phyloP scores from a whole-genome alignment of 2,888 invertebrate species.

The Antheraea assamensis region DNA sequence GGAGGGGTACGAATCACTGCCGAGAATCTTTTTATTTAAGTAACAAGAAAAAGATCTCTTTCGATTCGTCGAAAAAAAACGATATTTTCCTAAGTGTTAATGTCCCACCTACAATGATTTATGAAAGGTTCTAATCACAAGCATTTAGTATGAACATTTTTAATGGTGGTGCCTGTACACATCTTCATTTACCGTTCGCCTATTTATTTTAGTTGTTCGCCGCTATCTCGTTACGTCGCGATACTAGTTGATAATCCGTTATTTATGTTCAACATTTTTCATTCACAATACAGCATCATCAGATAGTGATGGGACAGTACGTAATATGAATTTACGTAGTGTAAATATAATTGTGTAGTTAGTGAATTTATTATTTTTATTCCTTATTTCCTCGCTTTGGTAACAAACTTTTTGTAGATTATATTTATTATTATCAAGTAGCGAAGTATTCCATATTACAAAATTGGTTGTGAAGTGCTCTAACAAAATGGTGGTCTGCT shows the following conservation, averaged over 20 bases:
- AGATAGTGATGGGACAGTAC: constrained; percentile 21
- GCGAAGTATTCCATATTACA: too few relatives aligned
- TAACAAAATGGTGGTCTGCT: too few relatives aligned
- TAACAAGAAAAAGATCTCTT: not conserved
- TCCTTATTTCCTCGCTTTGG: too few relatives aligned
- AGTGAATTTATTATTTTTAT: not conserved
- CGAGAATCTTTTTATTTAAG: not conserved
- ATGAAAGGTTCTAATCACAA: constrained; percentile 16
- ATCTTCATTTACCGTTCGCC: constrained; percentile 72
- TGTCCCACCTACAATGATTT: constrained; percentile 19
- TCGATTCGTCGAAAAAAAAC: not conserved
- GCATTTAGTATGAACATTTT: constrained; percentile 20
- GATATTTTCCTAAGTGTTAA: not conserved
- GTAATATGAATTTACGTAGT: constrained; percentile 6
- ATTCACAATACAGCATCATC: constrained; percentile 25
- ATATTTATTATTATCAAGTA: too few relatives aligned
- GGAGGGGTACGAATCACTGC: too few relatives aligned
- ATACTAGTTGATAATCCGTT: constrained; percentile 78
- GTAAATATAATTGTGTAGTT: not conserved
- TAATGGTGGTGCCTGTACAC: constrained; percentile 46
- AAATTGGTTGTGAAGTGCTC: too few relatives aligned
- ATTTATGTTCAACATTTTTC: constrained; percentile 77
- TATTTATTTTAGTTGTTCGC: constrained; percentile 72
- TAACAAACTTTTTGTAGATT: too few relatives aligned
- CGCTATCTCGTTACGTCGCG: constrained; percentile 70